Base-by-base conservation (phyloP, 2,113 vertebrate genomes). In the Pagrus major region DNA sequence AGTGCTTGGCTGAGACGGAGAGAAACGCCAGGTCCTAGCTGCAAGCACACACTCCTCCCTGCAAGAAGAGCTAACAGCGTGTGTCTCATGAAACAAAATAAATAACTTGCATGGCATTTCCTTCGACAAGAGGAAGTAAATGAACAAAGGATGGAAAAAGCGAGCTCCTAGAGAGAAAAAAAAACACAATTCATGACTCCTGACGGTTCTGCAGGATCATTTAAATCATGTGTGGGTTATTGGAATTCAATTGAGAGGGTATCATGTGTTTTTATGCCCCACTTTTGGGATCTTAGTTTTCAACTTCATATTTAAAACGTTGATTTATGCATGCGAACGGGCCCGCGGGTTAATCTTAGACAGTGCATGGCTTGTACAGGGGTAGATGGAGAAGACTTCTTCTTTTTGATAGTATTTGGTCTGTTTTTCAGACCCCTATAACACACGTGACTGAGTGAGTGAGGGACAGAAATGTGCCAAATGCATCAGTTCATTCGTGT, bases 1-100 rank as follows among this genome's bases (percentile, higher is more conserved):
- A 99, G 73, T 99, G 98, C 90, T 86, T 99, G 96, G 97, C 98
- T 0, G 98, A 99, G 89, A 99, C 98, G 27, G 98, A 99, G 72
- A 95, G 98, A 21, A 99, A 99, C 0, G 98, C 98, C 4, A 94
- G 98, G 71, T 99, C 98, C 88, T 99, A 99, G 95, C 94, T 54
- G 25, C 21, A 25, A 66, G 80, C 18, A 27, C 25, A 44, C 79
- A 29, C 51, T 54, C 86, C 83, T 85, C 73, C 67, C 75, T 80
- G 76, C 87, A 83, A 87, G 73, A 82, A 87, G 85, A 92, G 76
- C 71, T 52, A 60, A 83, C 75, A 39, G 51, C 37, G 76, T 56
- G 63, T 42, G 56, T 85, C 72, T 88, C 81, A 78, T 49, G 52
- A 80, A 51, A 71, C 79, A 52, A 61, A 58, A 61, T 8, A 55